Base-by-base conservation (phyloP, 2,888 invertebrate genomes). In the Netelia virgata region DNA sequence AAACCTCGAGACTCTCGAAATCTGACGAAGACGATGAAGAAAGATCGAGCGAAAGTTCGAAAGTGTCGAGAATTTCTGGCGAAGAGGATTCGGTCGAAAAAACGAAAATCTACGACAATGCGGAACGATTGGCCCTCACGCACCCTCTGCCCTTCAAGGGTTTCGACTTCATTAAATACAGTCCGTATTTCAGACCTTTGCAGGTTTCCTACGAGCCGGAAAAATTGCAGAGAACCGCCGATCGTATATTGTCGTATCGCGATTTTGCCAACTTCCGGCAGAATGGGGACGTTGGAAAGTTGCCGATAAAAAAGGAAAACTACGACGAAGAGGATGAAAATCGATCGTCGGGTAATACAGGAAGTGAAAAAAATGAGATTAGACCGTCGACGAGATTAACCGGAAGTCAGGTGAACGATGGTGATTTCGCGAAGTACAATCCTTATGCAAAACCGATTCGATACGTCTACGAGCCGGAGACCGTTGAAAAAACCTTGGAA, bases 141-240 rank as follows among this genome's bases (percentile, higher is more conserved):
- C 28, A 83, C 11, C 74, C 70, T 18, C 43, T 63, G 20, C 23
- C 59, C 8, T 68, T 76, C n/a, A 72, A 80, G 36, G 70, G 64
- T 18, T 86, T 86, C 53, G 89, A 92, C 50, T 88, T 90, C 50
- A 70, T 84, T 1, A 91, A 88, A 76, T 89, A 89, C 66, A 84
- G 81, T 20, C 91, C 93, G 0, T 90, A 92, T 11, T 86, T 88
- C n/a, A 86, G 90, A n/a, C 92, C 93, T 0, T 83, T 91, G 3
- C 90, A 90, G 41, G 90, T 90, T 11, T 18, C 89, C 0, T 89
- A 91, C 69, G 85, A 88, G 2, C 88, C 91, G 1, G 88, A 89
- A 3, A 86, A 87, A n/a, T 83, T 87, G 81, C 86, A 90, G 9
- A 87, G 86, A 53, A 88, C 87, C 0, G 85, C 87, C 0, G 87